These are phyloP conservation scores for Cheilosia pagana DNA, from an alignment of 2,888 invertebrate species.

Conservation along the genomic window DNA sequence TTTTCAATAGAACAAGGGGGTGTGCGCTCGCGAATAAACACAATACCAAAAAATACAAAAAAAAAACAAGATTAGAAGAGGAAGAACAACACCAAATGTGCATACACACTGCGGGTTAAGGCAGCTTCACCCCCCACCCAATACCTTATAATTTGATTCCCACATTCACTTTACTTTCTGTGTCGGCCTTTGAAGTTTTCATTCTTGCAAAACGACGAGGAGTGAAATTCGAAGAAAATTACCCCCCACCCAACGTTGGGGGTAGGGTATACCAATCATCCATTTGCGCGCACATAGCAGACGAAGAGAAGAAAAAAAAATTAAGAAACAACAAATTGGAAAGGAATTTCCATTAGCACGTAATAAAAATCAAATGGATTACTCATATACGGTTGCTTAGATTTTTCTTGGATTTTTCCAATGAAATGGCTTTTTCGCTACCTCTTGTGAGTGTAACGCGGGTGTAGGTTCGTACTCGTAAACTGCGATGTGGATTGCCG, in stretches of 20 bases:
- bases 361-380: conserved; percentile 65
- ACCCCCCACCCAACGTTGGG: not conserved
- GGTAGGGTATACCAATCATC: not conserved
- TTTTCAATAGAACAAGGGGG: conserved; percentile 64
- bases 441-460: conserved; percentile 2
- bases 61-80: conserved; percentile 16
- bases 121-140: conserved; percentile 15
- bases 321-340: conserved; percentile 61
- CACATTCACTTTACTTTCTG: conserved; percentile 21
- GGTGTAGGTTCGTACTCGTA: not conserved
- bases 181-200: conserved; percentile 58
- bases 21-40: conserved; percentile 65
- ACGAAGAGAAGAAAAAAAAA: conserved; percentile 14
- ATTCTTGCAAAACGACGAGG: conserved; percentile 48
- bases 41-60: conserved; percentile 22
- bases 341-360: conserved; percentile 70
- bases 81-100: conserved; percentile 51
- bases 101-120: conserved; percentile 45
- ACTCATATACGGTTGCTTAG: conserved; percentile 48
- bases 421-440: conserved; percentile 5
- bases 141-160: conserved; percentile 7
- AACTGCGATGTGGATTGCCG: not conserved
- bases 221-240: conserved; percentile 51
- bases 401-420: conserved; percentile 10
- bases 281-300: conserved; percentile 2